Evolutionary conservation across 1,140 invertebrate species (phyloP), one percentile per base, ranked within the genome.

Genomic region (Bathynomus jamesi): DNA sequence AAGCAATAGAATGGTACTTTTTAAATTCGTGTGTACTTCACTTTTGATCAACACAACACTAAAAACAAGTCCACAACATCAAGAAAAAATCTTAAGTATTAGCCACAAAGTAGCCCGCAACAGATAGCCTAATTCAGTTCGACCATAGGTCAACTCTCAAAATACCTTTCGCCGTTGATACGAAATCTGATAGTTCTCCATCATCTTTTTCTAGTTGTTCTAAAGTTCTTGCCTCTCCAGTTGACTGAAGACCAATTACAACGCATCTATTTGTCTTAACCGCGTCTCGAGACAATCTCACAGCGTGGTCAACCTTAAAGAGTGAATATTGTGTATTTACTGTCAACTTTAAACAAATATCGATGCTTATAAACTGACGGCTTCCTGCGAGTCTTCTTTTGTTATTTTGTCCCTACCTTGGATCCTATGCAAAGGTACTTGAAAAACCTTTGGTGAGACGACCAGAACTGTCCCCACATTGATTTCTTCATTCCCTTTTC

Each of bases 401-500:
- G 2, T 2, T 1, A 53, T 3, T 53, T 53, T 53, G 5, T 53
- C 21, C 2, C 89, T 24, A 99, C 87, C 90, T 99, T 99, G 10
- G 95, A 90, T 0, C 96, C 96, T 78, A 99, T 99, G 82, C 98
- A 99, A 0, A 99, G 85, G 82, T 99, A 99, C 81, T 99, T 99
- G 84, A 99, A 99, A 84, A 99, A 99, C 28, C 98, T 85, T 82
- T 99, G 98, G 87, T 99, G 98, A 28, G 96, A 91, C 0, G 95
- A 96, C 98, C 98, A 99, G 83, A 99, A 99, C 82, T 99, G 97
- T 4, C 92, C 92, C 94, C 94, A 96, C 90, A 96, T 95, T 0
- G 90, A 95, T 84, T 93, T 96, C 80, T 90, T 91, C 89, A 94
- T 92, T 31, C 91, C 87, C 73, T 90, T 90, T 80, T 96, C 94